Conservation (phyloP, 1,140 invertebrate species). For the Colletes gigas region DNA sequence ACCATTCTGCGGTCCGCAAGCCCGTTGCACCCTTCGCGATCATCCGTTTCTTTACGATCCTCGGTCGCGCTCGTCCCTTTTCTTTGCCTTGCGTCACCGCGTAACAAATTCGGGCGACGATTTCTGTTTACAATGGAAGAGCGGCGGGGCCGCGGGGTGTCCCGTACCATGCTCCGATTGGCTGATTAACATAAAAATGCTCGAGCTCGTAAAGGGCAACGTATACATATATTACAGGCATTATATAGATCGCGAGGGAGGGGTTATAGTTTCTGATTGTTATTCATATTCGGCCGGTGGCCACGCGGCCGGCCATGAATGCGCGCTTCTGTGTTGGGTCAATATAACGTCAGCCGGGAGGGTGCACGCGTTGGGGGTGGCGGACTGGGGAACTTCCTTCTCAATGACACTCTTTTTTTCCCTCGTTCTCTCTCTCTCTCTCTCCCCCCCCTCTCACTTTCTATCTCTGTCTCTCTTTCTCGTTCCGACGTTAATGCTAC, state of each 20-base stretch:
- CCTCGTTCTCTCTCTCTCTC: neutral
- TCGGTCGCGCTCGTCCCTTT: constrained; percentile 56
- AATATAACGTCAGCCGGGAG: constrained; percentile 55
- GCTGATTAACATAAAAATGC: constrained; percentile 78
- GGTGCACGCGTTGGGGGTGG: constrained; percentile 29
- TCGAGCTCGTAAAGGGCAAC: constrained; percentile 71
- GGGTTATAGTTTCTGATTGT: constrained; percentile 75
- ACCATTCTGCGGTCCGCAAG: constrained; percentile 17
- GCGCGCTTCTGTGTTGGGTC: constrained; percentile 50
- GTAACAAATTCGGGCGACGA: constrained; percentile 74
- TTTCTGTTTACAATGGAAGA: constrained; percentile 63
- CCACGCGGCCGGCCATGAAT: constrained; percentile 43
- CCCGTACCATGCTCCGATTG: constrained; percentile 47
- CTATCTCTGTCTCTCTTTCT: neutral
- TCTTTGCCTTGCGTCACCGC: constrained; percentile 49
- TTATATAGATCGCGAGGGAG: constrained; percentile 51
- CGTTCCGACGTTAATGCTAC: constrained; percentile 38
- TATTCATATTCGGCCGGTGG: constrained; percentile 72
- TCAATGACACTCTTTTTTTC: constrained; percentile 49
- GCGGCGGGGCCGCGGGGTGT: neutral
- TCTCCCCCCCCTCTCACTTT: too few relatives aligned
- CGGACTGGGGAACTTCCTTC: constrained; percentile 49
- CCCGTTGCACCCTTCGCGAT: neutral
- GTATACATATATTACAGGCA: constrained; percentile 64
- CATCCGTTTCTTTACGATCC: constrained; percentile 52